Percentiles rank a stretch among this genome's conserved stretches.
These are phyloP conservation scores for Sinopyrophorus schimmeli DNA, from an alignment of 2,888 invertebrate species.

Conservation along the genomic window DNA sequence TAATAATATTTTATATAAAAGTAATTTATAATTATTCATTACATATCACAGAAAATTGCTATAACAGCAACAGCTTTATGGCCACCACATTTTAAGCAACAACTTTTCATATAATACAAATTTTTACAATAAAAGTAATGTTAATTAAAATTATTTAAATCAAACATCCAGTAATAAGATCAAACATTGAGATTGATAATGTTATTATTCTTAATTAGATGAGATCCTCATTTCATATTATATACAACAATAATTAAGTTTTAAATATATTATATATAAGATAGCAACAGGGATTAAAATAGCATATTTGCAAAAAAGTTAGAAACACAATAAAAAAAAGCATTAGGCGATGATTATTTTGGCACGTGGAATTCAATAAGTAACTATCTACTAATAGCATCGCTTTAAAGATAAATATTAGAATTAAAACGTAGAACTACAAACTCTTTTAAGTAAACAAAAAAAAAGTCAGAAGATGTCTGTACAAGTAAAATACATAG, in stretches of 20 bases:
- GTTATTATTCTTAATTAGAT: conserved; percentile 10
- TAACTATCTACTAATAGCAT: conserved; percentile 10
- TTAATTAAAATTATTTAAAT: not conserved
- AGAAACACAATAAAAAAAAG: conserved; percentile 21
- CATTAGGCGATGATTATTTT: conserved; percentile 37
- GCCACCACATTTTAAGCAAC: conserved; percentile 40
- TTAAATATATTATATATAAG: conserved; percentile 10
- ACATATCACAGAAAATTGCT: conserved; percentile 48
- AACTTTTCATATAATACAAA: conserved; percentile 31
- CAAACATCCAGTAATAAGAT: not conserved
- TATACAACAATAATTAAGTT: conserved; percentile 21
- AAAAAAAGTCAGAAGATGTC: too few relatives aligned
- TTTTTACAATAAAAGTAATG: conserved; percentile 26
- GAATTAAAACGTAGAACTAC: too few relatives aligned
- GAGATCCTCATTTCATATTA: conserved; percentile 14
- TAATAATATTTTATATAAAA: conserved; percentile 33
- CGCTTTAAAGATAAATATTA: too few relatives aligned
- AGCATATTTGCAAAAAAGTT: conserved; percentile 5
- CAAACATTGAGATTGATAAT: not conserved
- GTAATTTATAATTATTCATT: conserved; percentile 36
- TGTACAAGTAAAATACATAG: too few relatives aligned
- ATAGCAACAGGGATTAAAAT: conserved; percentile 9
- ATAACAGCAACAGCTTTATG: conserved; percentile 42
- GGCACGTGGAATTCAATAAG: conserved; percentile 48
- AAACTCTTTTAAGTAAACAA: too few relatives aligned